These are phyloP conservation scores for Cebus imitator DNA, from an alignment of 2,113 vertebrate species.

Conservation along the genomic window DNA sequence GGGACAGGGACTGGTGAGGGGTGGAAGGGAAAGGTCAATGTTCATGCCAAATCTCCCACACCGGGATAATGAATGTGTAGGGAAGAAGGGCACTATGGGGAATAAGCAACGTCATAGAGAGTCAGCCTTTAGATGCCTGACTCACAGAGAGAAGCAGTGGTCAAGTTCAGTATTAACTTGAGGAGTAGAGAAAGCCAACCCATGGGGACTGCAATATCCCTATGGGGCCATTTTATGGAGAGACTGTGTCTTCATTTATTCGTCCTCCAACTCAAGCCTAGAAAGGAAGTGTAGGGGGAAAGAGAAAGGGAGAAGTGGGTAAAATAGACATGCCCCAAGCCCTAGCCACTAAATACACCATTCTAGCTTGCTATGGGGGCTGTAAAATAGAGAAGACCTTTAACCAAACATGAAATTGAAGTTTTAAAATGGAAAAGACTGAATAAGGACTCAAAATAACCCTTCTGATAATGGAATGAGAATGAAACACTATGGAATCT, in stretches of 20 bases:
- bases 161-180: background rate
- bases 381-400: background rate
- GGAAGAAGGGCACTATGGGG: background rate
- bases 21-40: background rate
- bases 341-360: background rate
- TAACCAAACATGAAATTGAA: background rate
- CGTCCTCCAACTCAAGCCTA: background rate
- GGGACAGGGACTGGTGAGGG: background rate
- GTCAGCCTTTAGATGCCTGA: background rate
- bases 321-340: background rate
- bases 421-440: slow-evolving; percentile 1
- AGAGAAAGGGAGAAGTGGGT: slow-evolving; percentile 23
- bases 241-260: background rate
- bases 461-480: background rate
- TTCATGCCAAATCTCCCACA: background rate
- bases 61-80: background rate
- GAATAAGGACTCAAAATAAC: background rate
- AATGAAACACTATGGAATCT: background rate
- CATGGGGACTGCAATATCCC: background rate
- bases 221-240: background rate
- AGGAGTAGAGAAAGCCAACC: background rate
- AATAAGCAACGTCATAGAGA: background rate
- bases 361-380: background rate
- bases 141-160: background rate
- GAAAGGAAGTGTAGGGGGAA: background rate